phyloP scores from a whole-genome alignment of 2,113 vertebrate genomes.

The Myanophis thanlyinensis region DNA sequence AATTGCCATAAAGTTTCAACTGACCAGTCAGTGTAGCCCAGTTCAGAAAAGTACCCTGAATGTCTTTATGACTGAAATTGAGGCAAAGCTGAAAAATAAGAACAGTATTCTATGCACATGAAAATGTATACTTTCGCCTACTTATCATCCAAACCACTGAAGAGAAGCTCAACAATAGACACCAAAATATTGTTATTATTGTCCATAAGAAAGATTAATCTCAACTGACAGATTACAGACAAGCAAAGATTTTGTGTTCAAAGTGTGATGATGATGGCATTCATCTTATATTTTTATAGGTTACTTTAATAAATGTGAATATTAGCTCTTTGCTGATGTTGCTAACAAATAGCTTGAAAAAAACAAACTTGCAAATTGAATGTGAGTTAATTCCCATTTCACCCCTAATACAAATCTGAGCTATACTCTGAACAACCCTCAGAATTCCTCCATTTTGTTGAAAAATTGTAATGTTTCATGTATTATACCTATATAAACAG shows the following conservation, averaged over 20 bases:
- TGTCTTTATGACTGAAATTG: constrained; percentile 5
- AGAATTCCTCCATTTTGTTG: not conserved
- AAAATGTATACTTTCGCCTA: not conserved
- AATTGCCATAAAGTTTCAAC: constrained; percentile 41
- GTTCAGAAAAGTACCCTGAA: constrained; percentile 17
- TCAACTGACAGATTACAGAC: not conserved
- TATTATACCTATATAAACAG: not conserved
- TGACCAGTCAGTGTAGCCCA: constrained; percentile 24
- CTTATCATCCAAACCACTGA: not conserved
- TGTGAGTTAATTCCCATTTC: not conserved
- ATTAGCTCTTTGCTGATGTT: not conserved
- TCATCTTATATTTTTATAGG: not conserved
- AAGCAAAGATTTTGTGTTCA: not conserved
- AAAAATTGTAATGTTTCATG: not conserved
- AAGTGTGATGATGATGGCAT: not conserved
- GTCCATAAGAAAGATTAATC: not conserved
- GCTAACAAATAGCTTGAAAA: not conserved
- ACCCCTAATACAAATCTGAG: not conserved
- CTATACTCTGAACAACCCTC: not conserved
- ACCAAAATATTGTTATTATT: constrained; percentile 1
- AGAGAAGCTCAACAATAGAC: not conserved
- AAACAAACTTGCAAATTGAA: not conserved
- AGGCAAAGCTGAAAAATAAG: not conserved
- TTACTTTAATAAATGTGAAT: not conserved
- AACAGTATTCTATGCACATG: not conserved